phyloP scores from a whole-genome alignment of 1,140 invertebrate genomes.

The Drosophila sproati region DNA sequence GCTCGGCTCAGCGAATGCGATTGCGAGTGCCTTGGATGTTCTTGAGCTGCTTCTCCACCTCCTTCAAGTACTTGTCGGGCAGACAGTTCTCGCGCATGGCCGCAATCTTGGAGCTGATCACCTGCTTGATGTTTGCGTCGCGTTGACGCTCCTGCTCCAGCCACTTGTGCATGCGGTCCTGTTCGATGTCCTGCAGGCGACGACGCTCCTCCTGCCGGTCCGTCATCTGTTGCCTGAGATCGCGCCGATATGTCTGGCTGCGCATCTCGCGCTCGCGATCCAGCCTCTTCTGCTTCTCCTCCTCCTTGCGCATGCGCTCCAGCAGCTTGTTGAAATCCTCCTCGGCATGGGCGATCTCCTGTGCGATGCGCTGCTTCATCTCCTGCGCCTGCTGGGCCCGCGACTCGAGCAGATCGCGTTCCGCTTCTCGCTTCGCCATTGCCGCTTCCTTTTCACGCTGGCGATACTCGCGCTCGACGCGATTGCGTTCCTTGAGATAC shows the following conservation, averaged over 20 bases:
- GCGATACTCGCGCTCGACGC: conserved; percentile 86
- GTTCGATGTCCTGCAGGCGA: conserved; percentile 79
- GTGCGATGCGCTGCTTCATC: conserved; percentile 85
- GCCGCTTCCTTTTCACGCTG: conserved; percentile 86
- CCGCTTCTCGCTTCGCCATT: conserved; percentile 85
- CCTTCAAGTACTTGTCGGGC: conserved; percentile 83
- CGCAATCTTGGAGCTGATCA: conserved; percentile 87
- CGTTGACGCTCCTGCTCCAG: conserved; percentile 86
- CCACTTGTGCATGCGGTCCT: conserved; percentile 86
- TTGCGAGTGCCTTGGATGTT: conserved; percentile 60
- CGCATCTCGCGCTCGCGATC: conserved; percentile 71
- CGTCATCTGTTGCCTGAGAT: conserved; percentile 86
- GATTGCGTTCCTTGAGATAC: conserved; percentile 86
- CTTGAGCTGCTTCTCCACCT: conserved; percentile 84
- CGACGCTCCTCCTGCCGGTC: conserved; percentile 87
- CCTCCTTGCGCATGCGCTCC: conserved; percentile 84
- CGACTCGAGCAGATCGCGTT: conserved; percentile 85
- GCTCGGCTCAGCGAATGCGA: conserved; percentile 51
- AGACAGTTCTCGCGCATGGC: conserved; percentile 85
- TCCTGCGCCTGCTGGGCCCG: conserved; percentile 85
- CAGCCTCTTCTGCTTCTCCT: conserved; percentile 83
- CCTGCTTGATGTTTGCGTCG: conserved; percentile 86
- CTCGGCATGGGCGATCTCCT: conserved; percentile 87
- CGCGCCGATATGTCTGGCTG: conserved; percentile 65
- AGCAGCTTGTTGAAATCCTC: conserved; percentile 87